Conservation (phyloP, 2,888 invertebrate species). For the Chorisops tibialis region DNA sequence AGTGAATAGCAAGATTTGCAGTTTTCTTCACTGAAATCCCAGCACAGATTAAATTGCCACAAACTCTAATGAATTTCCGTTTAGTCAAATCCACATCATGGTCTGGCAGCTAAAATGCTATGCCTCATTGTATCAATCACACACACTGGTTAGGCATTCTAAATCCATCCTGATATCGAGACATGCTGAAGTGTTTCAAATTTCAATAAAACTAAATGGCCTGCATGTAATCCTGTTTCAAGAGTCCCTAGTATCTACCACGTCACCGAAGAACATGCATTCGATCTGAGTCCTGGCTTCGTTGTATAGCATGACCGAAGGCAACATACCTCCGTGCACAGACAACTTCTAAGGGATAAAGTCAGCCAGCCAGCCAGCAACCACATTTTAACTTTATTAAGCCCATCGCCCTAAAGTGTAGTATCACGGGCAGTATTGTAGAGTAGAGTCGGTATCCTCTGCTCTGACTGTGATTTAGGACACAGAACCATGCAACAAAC, state of each 20-base stretch:
- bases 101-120: not conserved
- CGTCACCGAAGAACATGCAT: conserved; percentile 1
- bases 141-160: conserved; percentile 26
- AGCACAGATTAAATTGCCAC: conserved; percentile 14
- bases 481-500: conserved; percentile 21
- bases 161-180: conserved; percentile 30
- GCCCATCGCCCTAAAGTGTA: conserved; percentile 24
- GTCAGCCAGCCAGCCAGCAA: conserved; percentile 20
- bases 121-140: conserved; percentile 19
- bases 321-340: not conserved
- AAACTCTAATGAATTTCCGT: conserved; percentile 22
- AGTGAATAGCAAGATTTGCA: too few relatives aligned
- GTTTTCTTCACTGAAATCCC: not conserved
- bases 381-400: conserved; percentile 31
- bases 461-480: conserved; percentile 21
- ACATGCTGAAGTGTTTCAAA: conserved; percentile 31
- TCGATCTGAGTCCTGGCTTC: not conserved
- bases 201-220: conserved; percentile 33
- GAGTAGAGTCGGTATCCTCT: not conserved
- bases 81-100: conserved; percentile 9
- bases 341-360: not conserved
- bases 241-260: conserved; percentile 16
- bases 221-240: conserved; percentile 30
- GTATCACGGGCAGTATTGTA: not conserved
- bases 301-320: not conserved